Base-by-base conservation (phyloP, 2,797 vertebrate species). In the Xyrichtys novacula region DNA sequence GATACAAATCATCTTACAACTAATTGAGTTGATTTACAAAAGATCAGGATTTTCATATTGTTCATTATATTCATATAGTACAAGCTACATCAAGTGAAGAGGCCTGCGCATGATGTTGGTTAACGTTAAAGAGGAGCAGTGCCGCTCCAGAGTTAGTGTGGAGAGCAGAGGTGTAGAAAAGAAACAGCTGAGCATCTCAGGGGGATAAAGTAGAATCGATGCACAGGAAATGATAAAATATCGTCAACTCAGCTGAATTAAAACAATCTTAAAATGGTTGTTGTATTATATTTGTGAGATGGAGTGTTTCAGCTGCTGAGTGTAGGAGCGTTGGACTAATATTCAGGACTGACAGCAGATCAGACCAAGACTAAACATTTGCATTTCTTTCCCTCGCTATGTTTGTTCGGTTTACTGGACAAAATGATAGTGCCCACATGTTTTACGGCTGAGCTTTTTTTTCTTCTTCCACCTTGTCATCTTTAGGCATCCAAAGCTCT, bases 61-160 rank as follows among this genome's bases (percentile, higher is more conserved):
- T 57, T 61, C 46, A 44, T 62, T 64, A 42, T 58, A 55, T 55
- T 55, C 31, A 63, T 56, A 57, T 57, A 49, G 63, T 50, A 73
- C 50, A 64, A 61, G 74, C 78, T 80, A 74, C 71, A 64, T 65
- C 29, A 71, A 36, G 6, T 34, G 19, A 38, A 68, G 38, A 76
- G 47, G 42, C 44, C 31, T 63, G 55, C 81, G 80, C 78, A 85
- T 84, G 63, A 70, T 9, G 38, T 22, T 32, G 39, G 40, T 54
- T 61, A 20, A 74, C 69, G 55, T 64, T 19, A 44, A 47, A 64
- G 53, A 34, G 43, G 52, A 65, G 64, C 53, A 50, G 58, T 15
- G 58, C 50, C 44, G 62, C 57, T 55, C 52, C 20, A 19, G 2
- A 20, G 22, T 70, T 42, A 40, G 53, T 50, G 31, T 36, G 6